Percentiles rank a stretch among this genome's conserved stretches.
Evolutionary conservation across 1,140 invertebrate genomes (phyloP).

Genomic region (Trachymyrmex cornetzi): DNA sequence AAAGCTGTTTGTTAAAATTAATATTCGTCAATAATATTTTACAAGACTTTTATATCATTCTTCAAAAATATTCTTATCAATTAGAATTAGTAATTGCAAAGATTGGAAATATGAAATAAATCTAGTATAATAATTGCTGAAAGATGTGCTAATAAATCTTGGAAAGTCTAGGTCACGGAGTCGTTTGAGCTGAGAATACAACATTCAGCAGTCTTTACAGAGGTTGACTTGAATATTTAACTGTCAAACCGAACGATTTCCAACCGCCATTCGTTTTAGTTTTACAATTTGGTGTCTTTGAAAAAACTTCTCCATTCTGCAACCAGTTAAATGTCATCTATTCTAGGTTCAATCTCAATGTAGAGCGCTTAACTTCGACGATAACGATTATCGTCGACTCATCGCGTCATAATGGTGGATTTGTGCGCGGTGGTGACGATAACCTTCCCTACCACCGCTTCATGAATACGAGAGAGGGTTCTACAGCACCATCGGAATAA

Average conservation of each 20-base stretch:
- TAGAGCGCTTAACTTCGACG: conserved; percentile 71
- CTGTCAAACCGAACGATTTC: conserved; percentile 29
- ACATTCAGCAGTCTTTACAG: neutral
- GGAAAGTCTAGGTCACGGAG: neutral
- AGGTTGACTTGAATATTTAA: conserved; percentile 41
- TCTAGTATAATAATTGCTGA: neutral
- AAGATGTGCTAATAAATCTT: neutral
- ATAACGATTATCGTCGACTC: conserved; percentile 77
- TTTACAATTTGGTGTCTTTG: conserved; percentile 65
- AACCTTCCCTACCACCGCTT: conserved; percentile 57
- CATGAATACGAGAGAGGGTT: conserved; percentile 45
- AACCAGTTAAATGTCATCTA: conserved; percentile 67
- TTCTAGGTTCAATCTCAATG: conserved; percentile 68
- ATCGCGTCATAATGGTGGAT: conserved; percentile 73
- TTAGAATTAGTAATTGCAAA: neutral
- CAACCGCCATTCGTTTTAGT: conserved; percentile 40
- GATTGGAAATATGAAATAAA: neutral
- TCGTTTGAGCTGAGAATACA: neutral
- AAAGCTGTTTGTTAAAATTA: neutral
- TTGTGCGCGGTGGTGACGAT: conserved; percentile 67
- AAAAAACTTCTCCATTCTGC: conserved; percentile 53
- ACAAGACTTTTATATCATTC: neutral
- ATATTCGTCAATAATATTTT: neutral
- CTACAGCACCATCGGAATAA: conserved; percentile 51
- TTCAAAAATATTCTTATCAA: conserved; percentile 20